Base-by-base conservation (phyloP, 1,140 invertebrate species). In the Pseudoatta argentina region DNA sequence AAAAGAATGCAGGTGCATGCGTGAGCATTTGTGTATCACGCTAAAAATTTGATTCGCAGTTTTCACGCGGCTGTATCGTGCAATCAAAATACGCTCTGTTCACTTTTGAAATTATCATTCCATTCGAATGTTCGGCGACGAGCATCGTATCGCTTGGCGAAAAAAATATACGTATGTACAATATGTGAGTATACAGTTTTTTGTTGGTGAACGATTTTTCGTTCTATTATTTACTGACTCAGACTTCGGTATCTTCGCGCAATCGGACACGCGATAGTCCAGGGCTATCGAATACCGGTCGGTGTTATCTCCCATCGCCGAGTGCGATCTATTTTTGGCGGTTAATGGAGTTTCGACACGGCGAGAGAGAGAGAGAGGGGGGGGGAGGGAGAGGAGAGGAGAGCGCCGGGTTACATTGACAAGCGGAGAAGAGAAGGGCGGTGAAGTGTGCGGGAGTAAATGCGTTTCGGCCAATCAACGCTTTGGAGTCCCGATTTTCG, bases 291-390 rank as follows among this genome's bases (percentile, higher is more conserved):
- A 90, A 77, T 78, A 83, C 55, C 79, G 71, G 69, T 77, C 69
- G 87, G 86, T 89, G 92, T 92, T 92, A 91, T 91, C 88, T 92
- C 85, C 78, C 72, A 81, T 73, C 30, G 79, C 55, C 34, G 66
- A 69, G 78, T 76, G 66, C 85, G 82, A 78, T 93, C 88, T 90
- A 93, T 91, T 93, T 93, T 90, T 89, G 90, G 51, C 86, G 87
- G 88, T 92, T 92, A 92, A 93, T 91, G 86, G 90, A 92, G 91
- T 93, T 92, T 89, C 90, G 87, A 24, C 44, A 55, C 61, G 63
- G 76, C 53, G 69, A 0, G 53, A 24, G 81, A 21, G 55, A 21
- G 14, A 67, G 30, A 64, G 73, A 34, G 30, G 3, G 30, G 0
- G 30, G 30, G 30, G 3, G 30, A 3, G 30, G 4, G 0, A 3